Evolutionary conservation across 2,888 invertebrate species (phyloP).

Genomic region (Blastobasis adustella): DNA sequence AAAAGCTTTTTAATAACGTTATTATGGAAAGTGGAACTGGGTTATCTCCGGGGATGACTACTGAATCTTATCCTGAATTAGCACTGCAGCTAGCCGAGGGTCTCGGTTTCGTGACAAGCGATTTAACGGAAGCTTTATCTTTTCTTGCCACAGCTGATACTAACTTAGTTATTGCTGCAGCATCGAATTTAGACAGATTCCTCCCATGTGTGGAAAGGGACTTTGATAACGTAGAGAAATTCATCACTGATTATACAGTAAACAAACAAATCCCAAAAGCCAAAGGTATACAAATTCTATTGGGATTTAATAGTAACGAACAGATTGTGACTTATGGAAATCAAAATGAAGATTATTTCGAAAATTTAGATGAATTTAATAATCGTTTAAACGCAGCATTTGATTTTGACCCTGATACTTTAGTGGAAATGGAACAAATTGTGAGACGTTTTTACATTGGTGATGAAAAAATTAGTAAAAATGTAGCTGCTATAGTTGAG

Average conservation of each 20-base stretch:
- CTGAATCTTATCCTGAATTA: conserved; percentile 25
- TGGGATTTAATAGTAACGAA: conserved; percentile 43
- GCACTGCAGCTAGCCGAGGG: conserved; percentile 29
- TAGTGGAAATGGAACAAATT: conserved; percentile 15
- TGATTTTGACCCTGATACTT: conserved; percentile 5
- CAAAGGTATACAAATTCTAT: conserved; percentile 28
- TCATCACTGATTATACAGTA: conserved; percentile 32
- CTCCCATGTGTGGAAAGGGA: conserved; percentile 40
- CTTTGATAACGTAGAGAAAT: conserved; percentile 31
- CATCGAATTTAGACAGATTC: conserved; percentile 15
- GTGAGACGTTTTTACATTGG: conserved; percentile 23
- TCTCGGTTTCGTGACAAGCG: conserved; percentile 22
- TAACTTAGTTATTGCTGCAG: conserved; percentile 23
- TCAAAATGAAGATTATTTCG: conserved; percentile 17
- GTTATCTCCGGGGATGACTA: conserved; percentile 21
- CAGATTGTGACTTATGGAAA: conserved; percentile 13
- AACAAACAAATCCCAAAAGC: conserved; percentile 28
- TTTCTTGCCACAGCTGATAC: conserved; percentile 23
- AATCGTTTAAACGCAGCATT: conserved; percentile 11
- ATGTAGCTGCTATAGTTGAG: conserved; percentile 14
- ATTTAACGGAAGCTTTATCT: conserved; percentile 27
- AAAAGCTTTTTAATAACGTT: conserved; percentile 31
- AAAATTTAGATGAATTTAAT: conserved; percentile 20
- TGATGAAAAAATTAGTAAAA: conserved; percentile 14
- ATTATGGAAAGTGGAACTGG: conserved; percentile 38